Base-by-base conservation (phyloP, 2,113 vertebrate species). In the Bubo blakistoni region DNA sequence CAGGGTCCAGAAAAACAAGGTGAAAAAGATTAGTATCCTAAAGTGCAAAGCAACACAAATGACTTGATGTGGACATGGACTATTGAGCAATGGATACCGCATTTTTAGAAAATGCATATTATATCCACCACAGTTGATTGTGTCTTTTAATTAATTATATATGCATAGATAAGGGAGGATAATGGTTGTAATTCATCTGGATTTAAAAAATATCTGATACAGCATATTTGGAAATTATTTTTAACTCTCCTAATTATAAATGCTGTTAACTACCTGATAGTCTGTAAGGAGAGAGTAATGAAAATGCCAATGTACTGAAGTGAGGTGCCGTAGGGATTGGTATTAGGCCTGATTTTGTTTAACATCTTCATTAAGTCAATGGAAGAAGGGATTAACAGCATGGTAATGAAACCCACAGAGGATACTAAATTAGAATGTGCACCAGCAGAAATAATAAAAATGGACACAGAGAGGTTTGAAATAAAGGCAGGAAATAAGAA, bases 301-400 rank as follows among this genome's bases (percentile, higher is more conserved):
- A 94, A 97, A 97, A 97, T 72, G 80, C 51, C 89, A 78, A 10
- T 30, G 70, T 76, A 92, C 86, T 92, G 70, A 95, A 92, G 66
- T 74, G 82, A 24, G 55, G 57, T 76, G 92, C 96, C 71, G 0
- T 55, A 94, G 96, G 96, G 95, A 96, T 55, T 86, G 52, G 94
- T 94, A 94, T 67, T 89, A 95, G 80, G 86, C 62, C 90, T 95
- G 93, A 94, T 96, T 97, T 96, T 96, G 91, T 92, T 96, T 97
- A 97, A 97, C 93, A 96, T 96, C 96, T 97, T 97, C 90, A 97
- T 96, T 95, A 97, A 96, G 84, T 91, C 96, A 96, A 40, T 92
- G 90, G 52, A 97, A 92, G 91, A 92, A 88, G 57, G 91, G 91
- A 97, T 97, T 97, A 97, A 84, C 80, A 88, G 89, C 77, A 86